phyloP scores from a whole-genome alignment of 2,113 vertebrate species.

The Phrynosoma blainvillii region DNA sequence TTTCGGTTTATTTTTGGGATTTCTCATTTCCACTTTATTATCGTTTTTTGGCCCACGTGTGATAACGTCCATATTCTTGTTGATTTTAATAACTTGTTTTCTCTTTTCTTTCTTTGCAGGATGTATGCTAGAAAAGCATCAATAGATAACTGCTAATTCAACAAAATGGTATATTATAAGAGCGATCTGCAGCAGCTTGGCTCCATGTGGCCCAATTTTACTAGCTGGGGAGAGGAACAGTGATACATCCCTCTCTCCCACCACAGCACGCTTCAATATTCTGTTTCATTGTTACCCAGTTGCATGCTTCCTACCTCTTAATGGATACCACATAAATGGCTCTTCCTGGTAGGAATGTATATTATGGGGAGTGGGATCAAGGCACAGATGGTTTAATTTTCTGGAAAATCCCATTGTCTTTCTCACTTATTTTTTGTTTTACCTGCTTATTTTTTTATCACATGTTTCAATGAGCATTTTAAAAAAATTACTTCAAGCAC shows the following conservation, averaged over 20 bases:
- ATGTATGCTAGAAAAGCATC: too few species aligned
- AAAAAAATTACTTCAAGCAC: not conserved
- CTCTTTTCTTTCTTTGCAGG: too few species aligned
- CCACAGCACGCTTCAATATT: too few species aligned
- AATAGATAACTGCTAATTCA: too few species aligned
- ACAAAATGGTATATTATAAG: too few species aligned
- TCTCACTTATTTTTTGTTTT: not conserved
- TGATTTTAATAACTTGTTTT: too few species aligned
- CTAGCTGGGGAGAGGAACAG: not conserved
- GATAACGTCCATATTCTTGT: too few species aligned
- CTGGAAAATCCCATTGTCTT: not conserved
- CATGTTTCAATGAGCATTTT: not conserved
- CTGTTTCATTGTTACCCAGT: not conserved
- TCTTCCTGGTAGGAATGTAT: constrained; percentile 1
- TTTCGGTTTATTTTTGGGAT: too few species aligned
- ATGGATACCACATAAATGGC: not conserved
- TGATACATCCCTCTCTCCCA: not conserved
- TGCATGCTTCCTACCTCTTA: not conserved
- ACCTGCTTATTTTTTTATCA: not conserved
- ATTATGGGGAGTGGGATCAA: not conserved
- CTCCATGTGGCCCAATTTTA: not conserved
- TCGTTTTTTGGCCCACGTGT: too few species aligned
- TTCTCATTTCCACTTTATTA: too few species aligned
- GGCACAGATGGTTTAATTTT: constrained; percentile 4
- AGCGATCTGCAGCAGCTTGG: not conserved